Conservation (phyloP, 2,888 invertebrate genomes). For the Torymus tubicola region DNA sequence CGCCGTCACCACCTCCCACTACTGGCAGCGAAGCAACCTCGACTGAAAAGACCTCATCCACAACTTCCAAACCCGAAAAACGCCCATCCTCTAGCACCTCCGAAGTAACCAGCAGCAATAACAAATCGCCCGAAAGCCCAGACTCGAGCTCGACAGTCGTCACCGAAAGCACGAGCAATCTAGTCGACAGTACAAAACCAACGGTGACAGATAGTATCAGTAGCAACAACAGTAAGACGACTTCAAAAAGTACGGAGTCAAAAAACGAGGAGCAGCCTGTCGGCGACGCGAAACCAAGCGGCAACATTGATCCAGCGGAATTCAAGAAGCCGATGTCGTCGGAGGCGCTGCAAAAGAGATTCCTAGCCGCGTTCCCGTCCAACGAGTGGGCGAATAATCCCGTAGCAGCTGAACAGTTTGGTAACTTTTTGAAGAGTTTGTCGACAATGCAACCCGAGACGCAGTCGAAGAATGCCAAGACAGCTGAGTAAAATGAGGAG, state of each 20-base stretch:
- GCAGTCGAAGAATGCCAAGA: constrained; percentile 57
- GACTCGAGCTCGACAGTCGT: constrained; percentile 68
- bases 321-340: constrained; percentile 59
- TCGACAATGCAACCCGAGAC: constrained; percentile 62
- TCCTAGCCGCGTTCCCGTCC: constrained; percentile 67
- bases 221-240: too few species aligned
- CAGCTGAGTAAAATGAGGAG: constrained; percentile 46
- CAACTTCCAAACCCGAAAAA: constrained; percentile 22
- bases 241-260: neutral
- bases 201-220: neutral
- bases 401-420: constrained; percentile 65
- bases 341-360: constrained; percentile 65
- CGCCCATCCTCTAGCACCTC: constrained; percentile 33
- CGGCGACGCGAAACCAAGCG: constrained; percentile 10
- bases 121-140: constrained; percentile 68
- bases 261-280: constrained; percentile 13
- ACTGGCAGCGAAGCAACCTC: constrained; percentile 41
- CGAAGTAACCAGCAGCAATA: constrained; percentile 64
- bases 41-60: constrained; percentile 30
- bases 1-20: constrained; percentile 67
- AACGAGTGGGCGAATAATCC: constrained; percentile 68
- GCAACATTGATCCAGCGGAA: constrained; percentile 16
- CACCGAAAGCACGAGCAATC: constrained; percentile 58
- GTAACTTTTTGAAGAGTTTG: constrained; percentile 66
- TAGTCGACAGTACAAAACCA: constrained; percentile 52